phyloP scores from a whole-genome alignment of 2,797 vertebrate species.

The Sylvilagus floridanus region DNA sequence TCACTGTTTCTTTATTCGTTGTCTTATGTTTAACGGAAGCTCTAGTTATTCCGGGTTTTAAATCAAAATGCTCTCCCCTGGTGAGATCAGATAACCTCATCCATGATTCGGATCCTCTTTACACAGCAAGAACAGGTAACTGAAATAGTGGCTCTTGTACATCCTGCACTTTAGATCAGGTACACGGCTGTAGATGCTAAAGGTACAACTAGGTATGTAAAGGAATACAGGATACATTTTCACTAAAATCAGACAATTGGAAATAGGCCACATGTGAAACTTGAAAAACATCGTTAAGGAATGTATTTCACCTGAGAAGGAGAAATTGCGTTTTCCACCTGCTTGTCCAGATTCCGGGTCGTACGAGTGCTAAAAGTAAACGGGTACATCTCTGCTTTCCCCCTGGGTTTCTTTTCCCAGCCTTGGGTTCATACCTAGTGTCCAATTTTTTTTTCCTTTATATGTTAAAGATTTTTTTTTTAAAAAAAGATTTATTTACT shows the following conservation, averaged over 20 bases:
- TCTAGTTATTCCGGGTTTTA: not conserved
- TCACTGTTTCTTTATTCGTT: not conserved
- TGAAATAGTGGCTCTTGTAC: not conserved
- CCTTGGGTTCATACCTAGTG: conserved; percentile 6
- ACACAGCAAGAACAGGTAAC: not conserved
- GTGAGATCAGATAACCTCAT: not conserved
- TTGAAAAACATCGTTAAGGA: conserved; percentile 8
- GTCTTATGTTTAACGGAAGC: not conserved
- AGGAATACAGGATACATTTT: not conserved
- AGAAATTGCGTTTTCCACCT: not conserved
- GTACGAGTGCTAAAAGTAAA: not conserved
- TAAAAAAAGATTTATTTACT: too few relatives aligned
- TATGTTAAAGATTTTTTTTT: not conserved
- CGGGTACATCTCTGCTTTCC: not conserved
- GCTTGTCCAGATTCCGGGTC: not conserved
- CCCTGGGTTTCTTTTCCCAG: not conserved
- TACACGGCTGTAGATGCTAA: not conserved
- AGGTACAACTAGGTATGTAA: conserved; percentile 29
- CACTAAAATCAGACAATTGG: not conserved
- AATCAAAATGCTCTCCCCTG: not conserved
- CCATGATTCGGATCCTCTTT: not conserved
- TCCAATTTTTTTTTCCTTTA: not conserved
- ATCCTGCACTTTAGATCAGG: not conserved
- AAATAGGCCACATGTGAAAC: conserved; percentile 14
- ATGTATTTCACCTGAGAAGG: not conserved